These are phyloP conservation scores for Ceratosolen fusciceps DNA, from an alignment of 1,140 invertebrate species.

Conservation along the genomic window DNA sequence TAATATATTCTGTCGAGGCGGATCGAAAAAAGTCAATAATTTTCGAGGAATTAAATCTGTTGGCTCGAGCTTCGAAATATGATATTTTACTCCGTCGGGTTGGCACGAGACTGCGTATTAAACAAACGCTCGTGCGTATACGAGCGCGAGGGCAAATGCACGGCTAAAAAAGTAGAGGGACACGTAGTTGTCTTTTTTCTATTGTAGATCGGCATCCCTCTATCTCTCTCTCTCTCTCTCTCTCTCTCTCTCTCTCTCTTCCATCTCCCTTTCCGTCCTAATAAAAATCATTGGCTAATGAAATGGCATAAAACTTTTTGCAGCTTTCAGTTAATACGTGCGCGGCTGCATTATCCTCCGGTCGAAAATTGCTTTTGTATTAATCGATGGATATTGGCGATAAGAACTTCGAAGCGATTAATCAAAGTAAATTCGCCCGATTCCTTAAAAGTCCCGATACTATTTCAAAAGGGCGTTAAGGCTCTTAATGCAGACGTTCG, in stretches of 20 bases:
- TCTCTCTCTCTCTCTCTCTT: too few species aligned
- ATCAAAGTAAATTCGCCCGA: neutral
- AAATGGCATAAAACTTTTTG: neutral
- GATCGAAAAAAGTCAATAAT: neutral
- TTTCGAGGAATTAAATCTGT: neutral
- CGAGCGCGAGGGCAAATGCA: neutral
- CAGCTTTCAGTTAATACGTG: neutral
- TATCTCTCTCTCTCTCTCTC: too few species aligned
- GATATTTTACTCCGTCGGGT: neutral
- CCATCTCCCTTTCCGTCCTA: neutral
- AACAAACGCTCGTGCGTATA: neutral
- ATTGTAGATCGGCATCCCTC: too few species aligned
- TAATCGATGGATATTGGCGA: neutral
- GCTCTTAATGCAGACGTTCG: neutral
- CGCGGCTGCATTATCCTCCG: neutral
- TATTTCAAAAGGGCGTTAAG: neutral
- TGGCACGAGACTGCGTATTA: neutral
- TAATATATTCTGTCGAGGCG: too few species aligned
- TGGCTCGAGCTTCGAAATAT: neutral
- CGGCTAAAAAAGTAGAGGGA: neutral
- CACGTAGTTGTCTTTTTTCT: too few species aligned
- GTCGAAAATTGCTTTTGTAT: neutral
- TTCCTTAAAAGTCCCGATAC: too few species aligned
- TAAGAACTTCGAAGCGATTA: neutral
- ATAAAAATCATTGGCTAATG: neutral